Evolutionary conservation across 2,888 invertebrate species (phyloP), one percentile per base, ranked within the genome.

Genomic region (Cheilosia scutellata): DNA sequence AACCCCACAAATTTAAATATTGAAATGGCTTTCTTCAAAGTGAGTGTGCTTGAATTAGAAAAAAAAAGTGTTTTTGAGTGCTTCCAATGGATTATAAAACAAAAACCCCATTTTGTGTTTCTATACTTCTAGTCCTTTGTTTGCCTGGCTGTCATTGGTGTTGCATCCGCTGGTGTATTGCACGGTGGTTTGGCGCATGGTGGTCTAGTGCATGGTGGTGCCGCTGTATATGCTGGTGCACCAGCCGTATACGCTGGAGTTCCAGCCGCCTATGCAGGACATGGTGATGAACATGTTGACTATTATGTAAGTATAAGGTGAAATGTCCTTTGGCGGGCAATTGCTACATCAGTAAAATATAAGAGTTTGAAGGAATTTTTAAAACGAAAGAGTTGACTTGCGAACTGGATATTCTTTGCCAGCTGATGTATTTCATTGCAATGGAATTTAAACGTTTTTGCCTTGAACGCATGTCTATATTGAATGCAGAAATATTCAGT

Each of bases 1-100:
- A 88, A 88, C 84, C 78, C 88, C 70, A 66, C 79, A 87, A 87
- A 60, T 72, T 87, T 60, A 88, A 88, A 88, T 86, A 55, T 77
- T 33, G 82, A 90, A 92, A 92, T 92, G 92, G 92, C 92, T 89
- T 92, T 92, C 89, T 91, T 92, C 89, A 92, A 92, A 92, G 92
- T 92, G 91, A 92, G 92, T 92, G 88, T 20, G 9, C 25, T 53
- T 31, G 66, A 16, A 49, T 20, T 13, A 29, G 6, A 71, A 40
- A 20, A 3, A 37, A n/a, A 53, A 2, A 11, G 57, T n/a, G 57
- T 29, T 40, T 57, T 31, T 53, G 82, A 82, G 75, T 72, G 79
- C 76, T 75, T 66, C 65, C 37, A 63, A 57, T 68, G 62, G 63
- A 65, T 71, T 62, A 33, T 25, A 33, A 66, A 49, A 51, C n/a